Evolutionary conservation across 2,888 invertebrate species (phyloP).

Genomic region (Nemapogon koenigi): DNA sequence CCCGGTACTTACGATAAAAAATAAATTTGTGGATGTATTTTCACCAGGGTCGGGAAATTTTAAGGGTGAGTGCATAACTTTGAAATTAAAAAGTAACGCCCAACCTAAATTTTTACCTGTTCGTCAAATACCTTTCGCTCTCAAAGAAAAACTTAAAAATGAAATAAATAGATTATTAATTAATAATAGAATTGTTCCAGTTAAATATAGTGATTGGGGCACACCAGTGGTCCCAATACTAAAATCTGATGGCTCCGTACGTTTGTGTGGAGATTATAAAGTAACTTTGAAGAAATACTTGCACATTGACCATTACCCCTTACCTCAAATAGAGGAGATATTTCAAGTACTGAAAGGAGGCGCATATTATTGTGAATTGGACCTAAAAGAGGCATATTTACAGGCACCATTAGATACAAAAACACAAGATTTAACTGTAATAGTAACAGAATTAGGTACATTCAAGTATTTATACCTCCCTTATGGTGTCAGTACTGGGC

Average conservation of each 20-base stretch:
- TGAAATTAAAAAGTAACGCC: neutral
- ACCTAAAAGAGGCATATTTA: slow-evolving; percentile 12
- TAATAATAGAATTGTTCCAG: neutral
- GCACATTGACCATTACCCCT: slow-evolving; percentile 11
- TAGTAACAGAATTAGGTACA: slow-evolving; percentile 14
- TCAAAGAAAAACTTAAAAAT: slow-evolving; percentile 10
- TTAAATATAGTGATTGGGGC: no score
- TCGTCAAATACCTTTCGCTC: slow-evolving; percentile 9
- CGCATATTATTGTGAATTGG: slow-evolving; percentile 16
- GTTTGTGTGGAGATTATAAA: slow-evolving; percentile 13
- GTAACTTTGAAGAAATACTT: slow-evolving; percentile 12
- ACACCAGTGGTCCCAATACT: slow-evolving; percentile 12
- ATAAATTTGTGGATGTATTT: slow-evolving; percentile 8
- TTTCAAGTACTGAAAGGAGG: slow-evolving; percentile 10
- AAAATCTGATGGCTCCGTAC: slow-evolving; percentile 11
- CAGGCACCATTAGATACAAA: slow-evolving; percentile 3
- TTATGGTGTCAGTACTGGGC: slow-evolving; percentile 13
- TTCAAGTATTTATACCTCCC: slow-evolving; percentile 14
- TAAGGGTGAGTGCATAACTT: slow-evolving; percentile 10
- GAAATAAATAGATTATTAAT: slow-evolving; percentile 2
- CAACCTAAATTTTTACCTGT: neutral
- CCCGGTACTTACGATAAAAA: neutral
- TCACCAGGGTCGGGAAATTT: slow-evolving; percentile 9
- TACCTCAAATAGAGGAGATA: slow-evolving; percentile 10
- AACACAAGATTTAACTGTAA: slow-evolving; percentile 11